Base-by-base conservation (phyloP, 2,113 vertebrate genomes). In the Vidua chalybeata region DNA sequence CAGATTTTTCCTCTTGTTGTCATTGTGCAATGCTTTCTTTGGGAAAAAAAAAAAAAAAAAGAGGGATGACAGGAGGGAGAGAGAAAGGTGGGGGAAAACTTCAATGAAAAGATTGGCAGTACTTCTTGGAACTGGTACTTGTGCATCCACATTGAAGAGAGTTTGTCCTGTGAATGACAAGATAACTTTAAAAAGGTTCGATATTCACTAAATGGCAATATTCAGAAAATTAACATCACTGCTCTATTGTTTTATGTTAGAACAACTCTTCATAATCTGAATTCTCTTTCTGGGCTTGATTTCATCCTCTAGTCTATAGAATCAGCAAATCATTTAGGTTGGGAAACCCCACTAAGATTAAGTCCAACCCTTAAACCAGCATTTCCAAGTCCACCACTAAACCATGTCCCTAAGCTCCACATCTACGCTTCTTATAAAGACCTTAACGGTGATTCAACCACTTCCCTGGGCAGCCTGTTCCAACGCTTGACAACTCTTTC, bases 111-210 rank as follows among this genome's bases (percentile, higher is more conserved):
- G 59, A 59, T 83, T 77, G 41, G 6, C 52, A 88, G 33, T 90
- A 39, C 73, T 89, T 93, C 90, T 91, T 85, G 79, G 59, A 94
- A 64, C 48, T 77, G 31, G 41, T 89, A 93, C 81, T 94, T 94
- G 75, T 68, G 45, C 76, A 83, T 83, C 66, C 45, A 66, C 33
- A n/a, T 10, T 78, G 79, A 84, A 84, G 26, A 84, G 64, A 94
- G 59, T 74, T 87, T 89, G 52, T 51, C 48, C 69, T 49, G 3
- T 56, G 63, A 96, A 86, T 88, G 51, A 89, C 62, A 89, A 81
- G 43, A 84, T 52, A 72, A 73, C 72, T 84, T 88, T 82, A 64
- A 63, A 86, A 94, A 88, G 86, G 59, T 71, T 96, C 80, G 28
- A 75, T 90, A 75, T 77, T 89, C 73, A 82, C 39, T 73, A 67